Evolutionary conservation across 2,888 invertebrate species (phyloP).

Genomic region (Nomada flava): DNA sequence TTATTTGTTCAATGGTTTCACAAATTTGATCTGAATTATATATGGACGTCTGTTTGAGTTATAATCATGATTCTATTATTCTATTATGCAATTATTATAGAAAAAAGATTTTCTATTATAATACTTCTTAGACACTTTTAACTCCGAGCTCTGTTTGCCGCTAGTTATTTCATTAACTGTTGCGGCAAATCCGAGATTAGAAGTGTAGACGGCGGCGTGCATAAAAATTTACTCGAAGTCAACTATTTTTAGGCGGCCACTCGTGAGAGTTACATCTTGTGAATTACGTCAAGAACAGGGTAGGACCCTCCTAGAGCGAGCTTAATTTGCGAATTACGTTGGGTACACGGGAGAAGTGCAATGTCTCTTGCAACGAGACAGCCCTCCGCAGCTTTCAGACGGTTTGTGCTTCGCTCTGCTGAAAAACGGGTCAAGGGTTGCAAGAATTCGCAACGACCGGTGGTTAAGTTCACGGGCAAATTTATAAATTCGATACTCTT

Average conservation of each 20-base stretch:
- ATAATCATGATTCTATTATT: no score
- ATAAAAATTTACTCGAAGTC: slow-evolving; percentile 30
- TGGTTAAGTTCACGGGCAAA: background rate
- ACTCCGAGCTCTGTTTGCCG: background rate
- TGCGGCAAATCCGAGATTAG: background rate
- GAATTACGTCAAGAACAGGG: slow-evolving; percentile 52
- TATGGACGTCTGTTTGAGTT: no score
- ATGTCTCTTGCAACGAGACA: slow-evolving; percentile 42
- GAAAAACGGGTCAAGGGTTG: slow-evolving; percentile 27
- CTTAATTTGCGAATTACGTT: slow-evolving; percentile 52
- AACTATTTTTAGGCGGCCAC: slow-evolving; percentile 27
- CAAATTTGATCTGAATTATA: no score
- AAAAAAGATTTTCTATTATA: no score
- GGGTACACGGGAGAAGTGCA: slow-evolving; percentile 36
- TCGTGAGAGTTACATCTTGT: slow-evolving; percentile 37
- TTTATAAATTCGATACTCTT: background rate
- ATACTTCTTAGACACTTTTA: background rate
- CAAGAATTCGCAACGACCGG: background rate
- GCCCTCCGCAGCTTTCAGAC: slow-evolving; percentile 27
- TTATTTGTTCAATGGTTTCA: no score
- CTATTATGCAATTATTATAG: no score
- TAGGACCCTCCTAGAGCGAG: slow-evolving; percentile 32
- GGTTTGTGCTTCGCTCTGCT: slow-evolving; percentile 21
- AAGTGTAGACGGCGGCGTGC: background rate
- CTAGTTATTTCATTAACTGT: background rate